Base-by-base conservation (phyloP, 2,888 invertebrate species). In the Sarcophaga caerulescens region DNA sequence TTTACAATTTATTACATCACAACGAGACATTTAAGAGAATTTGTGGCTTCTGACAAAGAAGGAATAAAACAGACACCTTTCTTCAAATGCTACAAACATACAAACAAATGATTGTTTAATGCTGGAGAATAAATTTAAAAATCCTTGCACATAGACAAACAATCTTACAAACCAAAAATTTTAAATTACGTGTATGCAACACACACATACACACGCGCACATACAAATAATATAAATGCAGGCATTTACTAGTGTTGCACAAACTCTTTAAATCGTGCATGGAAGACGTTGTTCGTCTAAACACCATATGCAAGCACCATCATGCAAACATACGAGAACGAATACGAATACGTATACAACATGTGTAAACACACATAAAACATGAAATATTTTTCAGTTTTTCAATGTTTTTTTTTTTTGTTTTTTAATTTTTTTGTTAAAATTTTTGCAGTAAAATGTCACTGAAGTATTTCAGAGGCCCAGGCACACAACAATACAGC, bases 361-460 rank as follows among this genome's bases (percentile, higher is more conserved):
- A 85, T 75, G 63, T 85, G 81, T 85, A 78, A 75, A 81, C 76
- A 77, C 71, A 77, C 77, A 85, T 77, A 81, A 85, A 85, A 74
- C 45, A 81, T 81, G 47, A 78, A 65, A 76, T 82, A 73, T 17
- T 62, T 76, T 44, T 25, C 21, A 59, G 59, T 59, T 60, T 77
- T 84, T 82, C 81, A 77, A 79, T 79, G 52, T 52, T 52, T 17
- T 47, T 47, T 47, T 47, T 4, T 14, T 12, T 47, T 14, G 14
- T 47, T 85, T 79, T 82, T 81, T 45, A 25, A 23, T 60, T 60
- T 68, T 84, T 82, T 85, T 69, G 65, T 52, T 52, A 17, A 85
- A 81, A 82, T 79, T 85, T 79, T 85, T 85, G 79, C 79, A 71
- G 81, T 68, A 85, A 82, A 82, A 85, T 85, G 81, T 82, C 85